Percentiles rank a stretch among this genome's conserved stretches.
These are phyloP conservation scores for Acropternis orthonyx DNA, from an alignment of 2,797 vertebrate genomes.

Conservation along the genomic window DNA sequence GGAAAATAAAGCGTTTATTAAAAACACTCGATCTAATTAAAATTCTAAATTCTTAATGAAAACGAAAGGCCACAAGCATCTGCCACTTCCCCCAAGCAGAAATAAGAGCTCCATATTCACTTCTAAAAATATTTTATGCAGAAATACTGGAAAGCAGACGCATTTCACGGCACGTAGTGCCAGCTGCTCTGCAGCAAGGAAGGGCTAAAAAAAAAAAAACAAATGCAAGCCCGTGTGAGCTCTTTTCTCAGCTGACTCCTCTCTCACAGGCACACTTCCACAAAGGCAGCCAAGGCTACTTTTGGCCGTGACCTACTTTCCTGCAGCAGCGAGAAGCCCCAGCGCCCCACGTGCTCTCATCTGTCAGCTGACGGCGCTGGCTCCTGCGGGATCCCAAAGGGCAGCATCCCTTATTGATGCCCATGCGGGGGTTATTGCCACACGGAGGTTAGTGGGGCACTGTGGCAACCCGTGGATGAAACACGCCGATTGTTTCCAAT, in stretches of 20 bases:
- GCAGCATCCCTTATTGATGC: not conserved
- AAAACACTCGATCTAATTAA: slow-evolving; percentile 13
- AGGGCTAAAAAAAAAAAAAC: not conserved
- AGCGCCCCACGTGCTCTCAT: not conserved
- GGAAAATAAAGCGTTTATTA: not conserved
- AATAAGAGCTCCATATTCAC: not conserved
- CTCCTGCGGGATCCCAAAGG: not conserved
- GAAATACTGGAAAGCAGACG: slow-evolving; percentile 47
- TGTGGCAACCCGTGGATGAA: not conserved
- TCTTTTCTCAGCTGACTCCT: slow-evolving; percentile 7
- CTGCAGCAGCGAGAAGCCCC: not conserved
- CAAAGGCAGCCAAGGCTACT: slow-evolving; percentile 43
- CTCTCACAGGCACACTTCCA: not conserved
- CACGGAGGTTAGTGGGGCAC: slow-evolving; percentile 52
- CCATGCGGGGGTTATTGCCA: not conserved
- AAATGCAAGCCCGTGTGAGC: not conserved
- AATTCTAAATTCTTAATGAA: slow-evolving; percentile 23
- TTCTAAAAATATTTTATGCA: slow-evolving; percentile 43
- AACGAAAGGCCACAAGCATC: not conserved
- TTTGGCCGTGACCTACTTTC: slow-evolving; percentile 63
- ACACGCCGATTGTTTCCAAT: not conserved
- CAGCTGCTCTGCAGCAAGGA: slow-evolving; percentile 54
- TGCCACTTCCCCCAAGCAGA: not conserved
- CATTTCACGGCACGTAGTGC: not conserved
- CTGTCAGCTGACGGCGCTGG: not conserved